These are phyloP conservation scores for Calyptommatus sinebrachiatus DNA, from an alignment of 2,113 vertebrate species.

Conservation along the genomic window DNA sequence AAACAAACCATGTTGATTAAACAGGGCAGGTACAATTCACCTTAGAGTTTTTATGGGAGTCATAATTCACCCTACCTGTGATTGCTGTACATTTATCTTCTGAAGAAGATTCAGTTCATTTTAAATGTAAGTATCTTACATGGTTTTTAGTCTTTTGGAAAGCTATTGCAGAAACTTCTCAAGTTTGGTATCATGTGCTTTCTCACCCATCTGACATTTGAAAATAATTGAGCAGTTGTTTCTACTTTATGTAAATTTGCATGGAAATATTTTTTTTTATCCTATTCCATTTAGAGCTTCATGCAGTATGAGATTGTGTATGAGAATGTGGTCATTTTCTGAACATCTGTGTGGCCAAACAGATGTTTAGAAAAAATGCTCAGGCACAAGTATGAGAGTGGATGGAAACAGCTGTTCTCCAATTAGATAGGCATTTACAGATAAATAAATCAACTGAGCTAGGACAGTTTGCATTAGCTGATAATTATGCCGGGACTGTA, in stretches of 20 bases:
- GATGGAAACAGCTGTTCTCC: constrained; percentile 43
- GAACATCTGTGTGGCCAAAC: constrained; percentile 50
- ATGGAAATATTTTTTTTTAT: constrained; percentile 29
- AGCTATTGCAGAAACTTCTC: constrained; percentile 2
- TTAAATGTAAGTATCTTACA: neutral
- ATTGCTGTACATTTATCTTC: neutral
- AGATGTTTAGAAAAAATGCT: neutral
- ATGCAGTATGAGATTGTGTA: constrained; percentile 14
- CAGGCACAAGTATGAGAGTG: neutral
- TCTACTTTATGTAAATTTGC: neutral
- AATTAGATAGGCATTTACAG: constrained; percentile 20
- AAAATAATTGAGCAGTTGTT: neutral
- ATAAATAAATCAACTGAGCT: constrained; percentile 14
- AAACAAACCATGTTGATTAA: neutral
- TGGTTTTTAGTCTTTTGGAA: neutral
- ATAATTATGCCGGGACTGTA: neutral
- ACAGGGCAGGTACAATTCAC: neutral
- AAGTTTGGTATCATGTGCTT: neutral
- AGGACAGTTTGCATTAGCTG: neutral
- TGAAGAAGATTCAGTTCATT: neutral
- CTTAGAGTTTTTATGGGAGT: neutral
- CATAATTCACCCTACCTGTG: neutral
- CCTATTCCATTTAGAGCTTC: constrained; percentile 41
- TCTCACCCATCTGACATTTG: constrained; percentile 3
- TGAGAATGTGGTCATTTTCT: neutral